Evolutionary conservation across 2,797 vertebrate species (phyloP).

Genomic region (Microcaecilia unicolor): DNA sequence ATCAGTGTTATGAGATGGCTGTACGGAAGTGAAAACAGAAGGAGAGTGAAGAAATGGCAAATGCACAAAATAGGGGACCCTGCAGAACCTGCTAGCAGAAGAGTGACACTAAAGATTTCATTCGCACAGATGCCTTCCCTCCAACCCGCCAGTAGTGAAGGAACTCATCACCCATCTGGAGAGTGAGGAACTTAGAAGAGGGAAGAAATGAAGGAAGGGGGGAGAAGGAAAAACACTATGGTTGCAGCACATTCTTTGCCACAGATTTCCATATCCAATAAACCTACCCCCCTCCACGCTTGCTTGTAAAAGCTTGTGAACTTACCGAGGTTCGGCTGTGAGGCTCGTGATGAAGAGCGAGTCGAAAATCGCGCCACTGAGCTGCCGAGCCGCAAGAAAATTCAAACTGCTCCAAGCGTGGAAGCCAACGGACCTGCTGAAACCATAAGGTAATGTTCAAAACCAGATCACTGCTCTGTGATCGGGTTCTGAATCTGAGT

Average conservation of each 20-base stretch:
- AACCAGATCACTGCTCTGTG: constrained; percentile 33
- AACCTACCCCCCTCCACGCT: constrained; percentile 3
- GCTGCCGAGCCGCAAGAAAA: constrained; percentile 18
- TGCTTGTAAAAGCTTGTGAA: constrained; percentile 15
- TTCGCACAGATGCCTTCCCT: no score
- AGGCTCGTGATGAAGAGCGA: constrained; percentile 16
- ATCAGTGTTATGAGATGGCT: no score
- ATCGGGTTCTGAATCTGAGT: constrained; percentile 25
- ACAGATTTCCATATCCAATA: neutral
- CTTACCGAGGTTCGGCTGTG: constrained; percentile 7
- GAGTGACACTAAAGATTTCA: no score
- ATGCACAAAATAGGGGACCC: no score
- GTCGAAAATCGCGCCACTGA: constrained; percentile 23
- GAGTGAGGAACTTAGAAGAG: no score
- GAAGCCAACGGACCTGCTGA: constrained; percentile 32
- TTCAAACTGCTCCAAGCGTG: constrained; percentile 25
- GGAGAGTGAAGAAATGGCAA: no score
- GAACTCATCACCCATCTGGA: no score
- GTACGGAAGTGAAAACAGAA: no score
- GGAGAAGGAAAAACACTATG: neutral
- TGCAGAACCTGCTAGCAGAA: no score
- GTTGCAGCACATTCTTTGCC: neutral
- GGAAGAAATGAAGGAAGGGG: no score
- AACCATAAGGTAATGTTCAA: constrained; percentile 35
- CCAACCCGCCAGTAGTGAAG: no score